Percentiles rank a stretch among this genome's conserved stretches.
Evolutionary conservation across 2,797 vertebrate genomes (phyloP).

Genomic region (Momotus momota): DNA sequence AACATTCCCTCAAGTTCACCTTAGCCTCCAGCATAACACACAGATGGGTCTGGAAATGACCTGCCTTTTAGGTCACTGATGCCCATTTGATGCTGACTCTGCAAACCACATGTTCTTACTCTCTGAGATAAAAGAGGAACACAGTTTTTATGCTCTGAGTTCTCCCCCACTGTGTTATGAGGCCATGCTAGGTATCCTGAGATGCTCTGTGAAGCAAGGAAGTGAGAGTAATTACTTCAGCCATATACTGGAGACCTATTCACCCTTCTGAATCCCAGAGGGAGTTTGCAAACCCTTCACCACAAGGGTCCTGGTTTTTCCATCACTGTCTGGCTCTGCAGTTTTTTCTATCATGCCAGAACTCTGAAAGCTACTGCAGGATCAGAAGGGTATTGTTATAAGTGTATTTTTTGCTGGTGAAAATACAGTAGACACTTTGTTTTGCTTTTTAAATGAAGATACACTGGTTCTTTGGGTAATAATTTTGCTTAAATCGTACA

Average conservation of each 20-base stretch:
- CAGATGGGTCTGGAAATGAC: not conserved
- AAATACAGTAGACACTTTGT: not conserved
- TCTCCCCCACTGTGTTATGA: not conserved
- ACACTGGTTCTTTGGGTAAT: not conserved
- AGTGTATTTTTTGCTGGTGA: not conserved
- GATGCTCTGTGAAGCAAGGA: not conserved
- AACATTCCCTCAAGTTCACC: not conserved
- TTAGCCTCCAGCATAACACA: not conserved
- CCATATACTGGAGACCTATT: not conserved
- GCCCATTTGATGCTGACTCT: not conserved
- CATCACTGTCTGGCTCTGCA: not conserved
- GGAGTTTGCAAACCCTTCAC: not conserved
- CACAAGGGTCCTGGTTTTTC: rapidly evolving
- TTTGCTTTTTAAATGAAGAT: not conserved
- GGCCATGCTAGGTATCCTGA: not conserved
- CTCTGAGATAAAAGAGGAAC: not conserved
- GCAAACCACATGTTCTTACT: not conserved
- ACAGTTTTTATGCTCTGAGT: not conserved
- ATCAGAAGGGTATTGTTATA: not conserved
- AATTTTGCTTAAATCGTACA: not conserved
- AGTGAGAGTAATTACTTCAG: not conserved
- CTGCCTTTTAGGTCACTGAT: not conserved
- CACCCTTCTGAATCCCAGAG: not conserved
- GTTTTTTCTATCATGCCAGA: not conserved
- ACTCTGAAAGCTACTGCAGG: not conserved